Evolutionary conservation across 2,888 invertebrate species (phyloP).

Genomic region (Volucella inflata): DNA sequence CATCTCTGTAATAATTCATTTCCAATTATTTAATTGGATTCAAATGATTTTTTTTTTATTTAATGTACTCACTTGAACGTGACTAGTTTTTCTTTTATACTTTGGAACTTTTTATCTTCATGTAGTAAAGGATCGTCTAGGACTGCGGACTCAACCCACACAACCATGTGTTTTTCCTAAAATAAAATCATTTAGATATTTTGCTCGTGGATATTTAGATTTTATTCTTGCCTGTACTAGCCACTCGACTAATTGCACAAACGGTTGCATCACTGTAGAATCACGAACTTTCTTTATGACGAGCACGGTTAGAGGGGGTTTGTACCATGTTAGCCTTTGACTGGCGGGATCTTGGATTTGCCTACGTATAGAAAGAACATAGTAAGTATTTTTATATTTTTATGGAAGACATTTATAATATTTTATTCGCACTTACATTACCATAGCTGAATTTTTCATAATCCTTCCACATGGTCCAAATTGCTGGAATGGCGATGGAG

Average conservation of each 20-base stretch:
- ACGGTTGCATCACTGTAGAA: constrained; percentile 93
- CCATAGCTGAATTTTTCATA: constrained; percentile 98
- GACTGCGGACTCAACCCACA: constrained; percentile 96
- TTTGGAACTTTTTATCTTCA: constrained; percentile 89
- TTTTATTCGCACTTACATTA: constrained; percentile 92
- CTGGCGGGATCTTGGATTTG: constrained; percentile 99
- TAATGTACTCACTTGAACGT: constrained; percentile 86
- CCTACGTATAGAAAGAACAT: constrained; percentile 85
- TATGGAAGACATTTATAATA: not conserved
- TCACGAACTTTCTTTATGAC: constrained; percentile 98
- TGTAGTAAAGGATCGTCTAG: constrained; percentile 92
- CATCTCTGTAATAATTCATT: constrained; percentile 86
- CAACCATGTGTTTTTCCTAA: constrained; percentile 97
- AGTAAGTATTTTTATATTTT: not conserved
- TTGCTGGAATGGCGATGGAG: constrained; percentile 97
- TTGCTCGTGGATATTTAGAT: not conserved
- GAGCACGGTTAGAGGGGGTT: constrained; percentile 96
- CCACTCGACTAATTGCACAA: constrained; percentile 96
- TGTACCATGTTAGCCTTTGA: constrained; percentile 98
- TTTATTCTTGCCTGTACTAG: constrained; percentile 92
- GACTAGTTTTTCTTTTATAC: constrained; percentile 92
- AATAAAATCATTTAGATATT: constrained; percentile 77
- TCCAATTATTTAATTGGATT: too few relatives aligned
- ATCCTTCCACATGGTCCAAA: constrained; percentile 99
- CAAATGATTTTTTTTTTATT: too few relatives aligned